Evolutionary conservation across 2,113 vertebrate genomes (phyloP).

Genomic region (Xerus inauris): DNA sequence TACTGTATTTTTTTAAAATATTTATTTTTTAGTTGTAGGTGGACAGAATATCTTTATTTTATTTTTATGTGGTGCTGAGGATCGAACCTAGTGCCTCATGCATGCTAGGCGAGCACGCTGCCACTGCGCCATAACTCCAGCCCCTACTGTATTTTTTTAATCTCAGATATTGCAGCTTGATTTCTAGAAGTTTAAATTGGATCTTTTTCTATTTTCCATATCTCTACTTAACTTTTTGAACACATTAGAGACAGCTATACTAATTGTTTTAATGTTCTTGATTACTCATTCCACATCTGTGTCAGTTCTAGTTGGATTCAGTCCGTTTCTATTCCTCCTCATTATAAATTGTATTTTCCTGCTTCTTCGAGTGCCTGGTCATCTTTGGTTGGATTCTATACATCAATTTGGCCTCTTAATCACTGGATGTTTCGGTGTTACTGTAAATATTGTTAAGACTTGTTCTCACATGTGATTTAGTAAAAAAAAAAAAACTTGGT

Average conservation of each 20-base stretch:
- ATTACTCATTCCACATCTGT: not conserved
- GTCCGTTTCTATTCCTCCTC: not conserved
- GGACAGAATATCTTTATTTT: too few relatives aligned
- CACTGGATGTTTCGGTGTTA: too few relatives aligned
- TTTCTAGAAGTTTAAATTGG: not conserved
- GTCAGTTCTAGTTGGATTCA: not conserved
- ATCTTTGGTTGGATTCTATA: not conserved
- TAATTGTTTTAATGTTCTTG: not conserved
- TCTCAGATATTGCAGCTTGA: not conserved
- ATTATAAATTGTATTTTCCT: not conserved
- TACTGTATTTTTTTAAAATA: not conserved
- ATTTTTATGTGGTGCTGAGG: too few relatives aligned
- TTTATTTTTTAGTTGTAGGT: too few relatives aligned
- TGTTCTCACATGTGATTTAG: not conserved
- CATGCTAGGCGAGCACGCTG: too few relatives aligned
- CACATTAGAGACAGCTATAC: not conserved
- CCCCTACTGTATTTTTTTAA: too few relatives aligned
- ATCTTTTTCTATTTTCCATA: not conserved
- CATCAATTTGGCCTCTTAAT: not conserved
- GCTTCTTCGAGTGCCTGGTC: not conserved
- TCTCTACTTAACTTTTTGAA: not conserved
- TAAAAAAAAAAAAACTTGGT: too few relatives aligned
- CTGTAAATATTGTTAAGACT: not conserved
- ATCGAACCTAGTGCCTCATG: too few relatives aligned
- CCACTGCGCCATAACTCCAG: too few relatives aligned